Evolutionary conservation across 30 jellyfish, hydroid and myxozoan species (phyloP).

Genomic region (Turritopsis rubra): DNA sequence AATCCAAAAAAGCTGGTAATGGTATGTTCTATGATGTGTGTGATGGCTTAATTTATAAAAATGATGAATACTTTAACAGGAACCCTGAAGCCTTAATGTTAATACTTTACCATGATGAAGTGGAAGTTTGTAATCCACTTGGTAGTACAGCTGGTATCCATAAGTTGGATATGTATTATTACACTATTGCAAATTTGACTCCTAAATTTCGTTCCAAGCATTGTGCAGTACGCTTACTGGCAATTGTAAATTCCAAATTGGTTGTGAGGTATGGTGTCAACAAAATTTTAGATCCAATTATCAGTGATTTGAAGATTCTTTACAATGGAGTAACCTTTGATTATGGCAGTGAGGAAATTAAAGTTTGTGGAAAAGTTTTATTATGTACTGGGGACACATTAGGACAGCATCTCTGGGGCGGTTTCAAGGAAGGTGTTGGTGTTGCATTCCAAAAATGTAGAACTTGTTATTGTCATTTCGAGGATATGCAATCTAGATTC

Average conservation of each 20-base stretch:
- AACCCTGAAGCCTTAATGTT: constrained; percentile 27
- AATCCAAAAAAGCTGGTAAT: constrained; percentile 1
- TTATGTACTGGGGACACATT: constrained; percentile 39
- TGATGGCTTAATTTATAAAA: constrained; percentile 37
- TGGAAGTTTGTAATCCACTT: constrained; percentile 38
- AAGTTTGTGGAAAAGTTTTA: constrained; percentile 35
- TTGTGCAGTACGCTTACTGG: constrained; percentile 40
- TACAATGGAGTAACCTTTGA: constrained; percentile 4
- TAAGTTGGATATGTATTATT: constrained; percentile 38
- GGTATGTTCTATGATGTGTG: constrained; percentile 34
- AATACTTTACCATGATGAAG: constrained; percentile 28
- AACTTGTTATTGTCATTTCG: constrained; percentile 28
- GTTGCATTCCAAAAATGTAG: constrained; percentile 48
- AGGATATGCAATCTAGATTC: constrained; percentile 28
- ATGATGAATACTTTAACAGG: constrained; percentile 22
- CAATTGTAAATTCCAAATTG: constrained; percentile 29
- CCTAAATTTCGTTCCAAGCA: constrained; percentile 32
- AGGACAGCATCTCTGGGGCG: constrained; percentile 50
- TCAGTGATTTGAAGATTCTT: constrained; percentile 23
- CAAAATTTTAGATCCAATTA: constrained; percentile 24
- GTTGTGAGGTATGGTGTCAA: constrained; percentile 29
- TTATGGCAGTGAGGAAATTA: background rate
- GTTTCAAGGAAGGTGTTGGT: constrained; percentile 48
- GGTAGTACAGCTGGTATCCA: constrained; percentile 42
- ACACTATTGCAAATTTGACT: constrained; percentile 25